Evolutionary conservation across 2,797 vertebrate species (phyloP), one percentile per base, ranked within the genome.

Genomic region (Lateolabrax maculatus): DNA sequence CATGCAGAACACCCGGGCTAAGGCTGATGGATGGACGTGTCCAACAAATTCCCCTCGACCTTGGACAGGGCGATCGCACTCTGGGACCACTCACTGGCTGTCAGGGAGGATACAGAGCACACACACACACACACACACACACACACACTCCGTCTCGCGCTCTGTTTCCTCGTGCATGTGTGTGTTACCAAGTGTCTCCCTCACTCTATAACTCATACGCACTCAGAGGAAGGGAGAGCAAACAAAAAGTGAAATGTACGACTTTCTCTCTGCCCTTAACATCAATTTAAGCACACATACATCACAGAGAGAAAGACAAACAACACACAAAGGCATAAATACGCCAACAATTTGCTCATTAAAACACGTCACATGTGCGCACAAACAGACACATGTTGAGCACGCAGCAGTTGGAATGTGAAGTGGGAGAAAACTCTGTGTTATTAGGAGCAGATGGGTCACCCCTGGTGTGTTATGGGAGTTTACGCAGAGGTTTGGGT

Each of bases 391-490:
- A 92, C 75, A 77, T 91, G 87, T 78, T 23, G 79, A 69, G 79
- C 87, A 90, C 85, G 70, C 88, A 41, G 80, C 80, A 2, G 86
- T 2, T 67, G 87, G 90, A 92, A 93, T 90, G 84, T 56, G 71
- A 67, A 71, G 76, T 25, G 60, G 67, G 80, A 71, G 73, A 78
- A 77, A 74, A 58, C 21, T 0, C 6, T 0, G 21, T 12, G 73
- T 90, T 86, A 92, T 90, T 83, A 55, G 81, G 83, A 91, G 90
- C 91, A 92, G 92, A 92, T 93, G 90, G 72, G 58, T 80, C 63
- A 13, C 49, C 6, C 19, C 41, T 19, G 68, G 75, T 57, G 77
- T 27, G 64, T 79, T 71, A 1, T 81, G 78, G 67, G 73, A 72
- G 68, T 84, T 81, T 84, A 69, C 68, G 5, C 58, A 62, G 69